These are phyloP conservation scores for Chydorus sphaericus DNA, from an alignment of 2,888 invertebrate genomes.

Conservation along the genomic window DNA sequence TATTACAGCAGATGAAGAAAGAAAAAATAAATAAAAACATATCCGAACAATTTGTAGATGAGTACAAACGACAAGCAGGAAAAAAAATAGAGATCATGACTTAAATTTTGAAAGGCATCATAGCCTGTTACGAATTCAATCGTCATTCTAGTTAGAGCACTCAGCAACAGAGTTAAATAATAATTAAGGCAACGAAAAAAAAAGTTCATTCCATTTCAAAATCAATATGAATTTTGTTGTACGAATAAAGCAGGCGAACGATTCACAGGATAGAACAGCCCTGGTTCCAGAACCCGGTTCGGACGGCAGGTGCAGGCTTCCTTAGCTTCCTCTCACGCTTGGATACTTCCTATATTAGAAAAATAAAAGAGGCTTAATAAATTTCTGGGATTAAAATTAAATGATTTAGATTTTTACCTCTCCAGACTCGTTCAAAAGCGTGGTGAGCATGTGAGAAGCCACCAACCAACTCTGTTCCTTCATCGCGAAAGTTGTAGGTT, in stretches of 20 bases:
- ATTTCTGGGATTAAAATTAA: background rate
- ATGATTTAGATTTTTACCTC: slow-evolving; percentile 40
- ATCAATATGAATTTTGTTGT: background rate
- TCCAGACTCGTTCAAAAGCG: slow-evolving; percentile 60
- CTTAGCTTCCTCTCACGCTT: slow-evolving; percentile 42
- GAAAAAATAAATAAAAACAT: too few relatives aligned
- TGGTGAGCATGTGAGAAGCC: slow-evolving; percentile 66
- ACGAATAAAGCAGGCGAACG: background rate
- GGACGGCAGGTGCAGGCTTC: too few relatives aligned
- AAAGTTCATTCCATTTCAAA: too few relatives aligned
- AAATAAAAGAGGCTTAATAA: background rate
- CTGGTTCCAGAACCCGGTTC: slow-evolving; percentile 42
- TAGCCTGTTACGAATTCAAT: background rate
- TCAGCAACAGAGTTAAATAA: background rate
- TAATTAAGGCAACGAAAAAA: background rate
- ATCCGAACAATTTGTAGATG: too few relatives aligned
- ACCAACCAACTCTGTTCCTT: slow-evolving; percentile 84
- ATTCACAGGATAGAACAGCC: slow-evolving; percentile 41
- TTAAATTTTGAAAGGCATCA: too few relatives aligned
- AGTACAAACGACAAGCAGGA: too few relatives aligned
- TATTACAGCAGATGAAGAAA: too few relatives aligned
- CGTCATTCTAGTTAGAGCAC: background rate
- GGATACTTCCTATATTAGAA: slow-evolving; percentile 24
- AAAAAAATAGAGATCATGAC: too few relatives aligned
- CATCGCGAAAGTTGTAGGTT: slow-evolving; percentile 80